These are phyloP conservation scores for Corella eumyota DNA, from an alignment of 23 tunicate species.

Conservation along the genomic window DNA sequence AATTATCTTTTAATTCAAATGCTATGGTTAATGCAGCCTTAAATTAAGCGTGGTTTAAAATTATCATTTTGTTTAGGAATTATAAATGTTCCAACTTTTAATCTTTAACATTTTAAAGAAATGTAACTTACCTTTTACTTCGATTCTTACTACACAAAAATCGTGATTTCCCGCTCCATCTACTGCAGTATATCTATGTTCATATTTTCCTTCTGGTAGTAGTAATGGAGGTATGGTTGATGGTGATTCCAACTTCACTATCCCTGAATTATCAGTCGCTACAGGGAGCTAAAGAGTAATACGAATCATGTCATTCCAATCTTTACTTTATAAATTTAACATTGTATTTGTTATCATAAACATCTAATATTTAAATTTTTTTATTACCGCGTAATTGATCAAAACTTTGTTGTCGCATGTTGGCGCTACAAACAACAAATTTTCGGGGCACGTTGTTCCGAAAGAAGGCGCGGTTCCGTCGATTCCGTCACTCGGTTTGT, in stretches of 20 bases:
- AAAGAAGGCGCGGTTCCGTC: conserved; percentile 30
- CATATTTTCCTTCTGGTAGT: conserved; percentile 41
- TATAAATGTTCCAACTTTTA: too few species aligned
- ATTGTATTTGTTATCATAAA: not conserved
- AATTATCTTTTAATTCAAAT: too few species aligned
- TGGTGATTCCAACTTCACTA: conserved; percentile 14
- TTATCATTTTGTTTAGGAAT: too few species aligned
- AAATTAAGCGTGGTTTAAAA: too few species aligned
- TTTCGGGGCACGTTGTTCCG: conserved; percentile 30
- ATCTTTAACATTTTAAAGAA: too few species aligned
- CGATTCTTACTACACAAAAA: conserved; percentile 25
- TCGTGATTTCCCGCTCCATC: conserved; percentile 52
- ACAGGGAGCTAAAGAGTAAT: conserved; percentile 22
- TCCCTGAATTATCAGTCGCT: conserved; percentile 36
- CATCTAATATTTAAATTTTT: not conserved
- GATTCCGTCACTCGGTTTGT: conserved; percentile 17
- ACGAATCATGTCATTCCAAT: not conserved
- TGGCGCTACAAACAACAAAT: conserved; percentile 30
- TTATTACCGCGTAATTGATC: conserved; percentile 33
- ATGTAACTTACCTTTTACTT: conserved; percentile 55
- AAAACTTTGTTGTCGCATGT: conserved; percentile 33
- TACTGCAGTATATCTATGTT: conserved; percentile 37
- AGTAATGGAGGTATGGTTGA: conserved; percentile 19
- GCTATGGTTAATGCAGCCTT: too few species aligned
- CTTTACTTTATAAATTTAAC: not conserved